These are phyloP conservation scores for Araneus ventricosus DNA, from an alignment of 1,140 invertebrate genomes.

Conservation along the genomic window DNA sequence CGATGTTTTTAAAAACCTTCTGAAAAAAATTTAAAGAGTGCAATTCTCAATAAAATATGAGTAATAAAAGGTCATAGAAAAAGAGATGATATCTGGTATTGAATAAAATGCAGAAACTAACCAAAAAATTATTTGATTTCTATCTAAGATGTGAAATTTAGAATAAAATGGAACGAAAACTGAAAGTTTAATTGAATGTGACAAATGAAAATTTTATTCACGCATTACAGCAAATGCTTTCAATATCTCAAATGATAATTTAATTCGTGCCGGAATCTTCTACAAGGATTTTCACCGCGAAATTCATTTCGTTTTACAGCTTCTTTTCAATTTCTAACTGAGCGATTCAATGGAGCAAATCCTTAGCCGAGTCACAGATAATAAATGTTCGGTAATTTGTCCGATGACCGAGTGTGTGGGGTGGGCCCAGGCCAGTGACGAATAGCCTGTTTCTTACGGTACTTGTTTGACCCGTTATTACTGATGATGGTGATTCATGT, in stretches of 20 bases:
- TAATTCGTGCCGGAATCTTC: background rate
- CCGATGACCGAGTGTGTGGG: slow-evolving; percentile 13
- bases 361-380: slow-evolving; percentile 3
- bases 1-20: no score
- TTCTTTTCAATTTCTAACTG: slow-evolving; percentile 14
- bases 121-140: no score
- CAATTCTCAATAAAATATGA: no score
- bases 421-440: slow-evolving; percentile 16
- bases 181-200: background rate
- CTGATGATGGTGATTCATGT: slow-evolving; percentile 40
- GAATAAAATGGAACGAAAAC: background rate
- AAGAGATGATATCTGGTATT: background rate
- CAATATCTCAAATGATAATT: background rate
- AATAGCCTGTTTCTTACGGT: slow-evolving; percentile 39
- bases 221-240: background rate
- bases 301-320: slow-evolving; percentile 4
- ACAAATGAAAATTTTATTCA: background rate
- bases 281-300: background rate
- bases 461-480: slow-evolving; percentile 34
- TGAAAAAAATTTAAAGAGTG: background rate
- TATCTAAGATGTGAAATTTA: no score
- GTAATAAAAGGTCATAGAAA: background rate
- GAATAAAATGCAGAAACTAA: no score
- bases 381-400: slow-evolving; percentile 55
- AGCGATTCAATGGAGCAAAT: slow-evolving; percentile 26